A percentile compares a stretch with the other conserved stretches of the same genome.
Evolutionary conservation across 2,888 invertebrate species (phyloP).

Genomic region (Pogonocherus hispidulus): DNA sequence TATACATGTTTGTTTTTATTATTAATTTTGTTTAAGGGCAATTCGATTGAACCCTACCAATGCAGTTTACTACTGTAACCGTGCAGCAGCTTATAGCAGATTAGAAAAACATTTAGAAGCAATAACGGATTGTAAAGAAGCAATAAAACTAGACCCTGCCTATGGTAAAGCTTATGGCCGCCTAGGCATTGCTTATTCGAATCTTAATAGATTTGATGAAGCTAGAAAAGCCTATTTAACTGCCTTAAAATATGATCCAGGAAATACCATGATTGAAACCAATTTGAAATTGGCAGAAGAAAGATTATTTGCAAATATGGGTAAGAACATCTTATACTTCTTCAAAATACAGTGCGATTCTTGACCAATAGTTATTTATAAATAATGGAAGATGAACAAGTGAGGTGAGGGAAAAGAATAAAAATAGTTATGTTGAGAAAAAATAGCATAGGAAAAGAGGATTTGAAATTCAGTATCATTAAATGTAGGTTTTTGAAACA

Average conservation of each 20-base stretch:
- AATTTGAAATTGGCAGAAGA: conserved; percentile 90
- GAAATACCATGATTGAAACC: conserved; percentile 89
- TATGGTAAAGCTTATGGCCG: conserved; percentile 97
- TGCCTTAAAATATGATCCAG: conserved; percentile 92
- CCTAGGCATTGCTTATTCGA: conserved; percentile 89
- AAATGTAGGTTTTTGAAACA: too few relatives aligned
- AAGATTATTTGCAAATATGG: conserved; percentile 56
- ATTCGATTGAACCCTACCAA: conserved; percentile 89
- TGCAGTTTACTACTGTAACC: conserved; percentile 96
- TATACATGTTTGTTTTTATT: not conserved
- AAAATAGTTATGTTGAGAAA: too few relatives aligned
- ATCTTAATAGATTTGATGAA: conserved; percentile 84
- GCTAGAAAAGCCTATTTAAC: conserved; percentile 89
- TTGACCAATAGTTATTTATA: too few relatives aligned
- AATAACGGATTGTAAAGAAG: conserved; percentile 91
- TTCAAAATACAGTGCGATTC: not conserved
- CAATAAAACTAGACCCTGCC: conserved; percentile 88
- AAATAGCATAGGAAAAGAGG: too few relatives aligned
- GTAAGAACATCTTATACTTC: conserved; percentile 31
- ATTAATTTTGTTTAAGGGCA: conserved; percentile 80
- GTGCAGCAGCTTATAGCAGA: conserved; percentile 96
- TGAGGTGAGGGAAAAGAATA: too few relatives aligned
- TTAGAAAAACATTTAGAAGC: conserved; percentile 87
- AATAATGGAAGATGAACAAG: too few relatives aligned
- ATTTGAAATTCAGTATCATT: too few relatives aligned